Evolutionary conservation across 2,888 invertebrate genomes (phyloP), one percentile per base, ranked within the genome.

Genomic region (Nomada flava): DNA sequence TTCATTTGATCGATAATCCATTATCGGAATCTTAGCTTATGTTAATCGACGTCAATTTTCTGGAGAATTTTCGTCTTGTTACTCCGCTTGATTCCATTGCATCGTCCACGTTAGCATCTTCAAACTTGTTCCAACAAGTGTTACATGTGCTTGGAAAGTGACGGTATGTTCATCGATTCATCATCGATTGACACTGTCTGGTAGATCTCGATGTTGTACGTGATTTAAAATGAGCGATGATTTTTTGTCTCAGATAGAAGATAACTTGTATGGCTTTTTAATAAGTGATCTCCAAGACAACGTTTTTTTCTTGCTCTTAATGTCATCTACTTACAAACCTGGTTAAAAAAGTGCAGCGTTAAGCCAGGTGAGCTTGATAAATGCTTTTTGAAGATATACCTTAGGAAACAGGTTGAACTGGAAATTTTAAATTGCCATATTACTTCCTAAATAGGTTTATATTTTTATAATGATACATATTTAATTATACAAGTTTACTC

Each of bases 111-210:
- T 57, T 78, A 20, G 44, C 59, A 53, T 67, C 29, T 26, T 15
- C 13, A 36, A 44, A 69, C 57, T 15, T 23, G 57, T n/a, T 69
- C 23, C 29, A 44, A 79, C 79, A 79, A 57, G 53, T 63, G 79
- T 80, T 80, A 72, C 72, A 80, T 36, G 50, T 80, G 67, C 80
- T 72, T 62, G 67, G 42, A 72, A 72, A 72, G 65, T 18, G 59
- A 67, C 77, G 44, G 42, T 57, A 70, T 79, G 52, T 71, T n/a
- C 62, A 42, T 67, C 80, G 79, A 80, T 80, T 65, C 67, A 80
- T 80, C 81, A 80, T 72, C 50, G 67, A 80, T 72, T 63, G 81
- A 71, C 72, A 80, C 44, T 47, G 62, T 23, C 50, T 55, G 53
- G 53, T 68, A 68, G 53, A 68, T 53, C 23, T 29, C 10, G 36